Evolutionary conservation across 2,113 vertebrate genomes (phyloP).

Genomic region (Procavia capensis): DNA sequence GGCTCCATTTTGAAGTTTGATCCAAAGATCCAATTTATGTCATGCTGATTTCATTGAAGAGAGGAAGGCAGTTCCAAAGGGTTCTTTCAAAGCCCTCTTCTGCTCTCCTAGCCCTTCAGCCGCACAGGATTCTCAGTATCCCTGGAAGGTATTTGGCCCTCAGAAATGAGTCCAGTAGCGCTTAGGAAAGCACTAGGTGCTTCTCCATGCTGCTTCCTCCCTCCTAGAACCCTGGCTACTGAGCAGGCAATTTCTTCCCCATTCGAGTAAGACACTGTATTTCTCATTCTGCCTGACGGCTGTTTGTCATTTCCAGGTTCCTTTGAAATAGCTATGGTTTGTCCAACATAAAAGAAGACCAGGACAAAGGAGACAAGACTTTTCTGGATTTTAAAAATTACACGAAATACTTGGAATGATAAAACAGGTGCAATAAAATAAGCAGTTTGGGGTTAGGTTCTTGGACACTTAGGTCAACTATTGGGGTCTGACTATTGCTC

Average conservation of each 20-base stretch:
- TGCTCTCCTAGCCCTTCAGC: slow-evolving; percentile 39
- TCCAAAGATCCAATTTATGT: slow-evolving; percentile 81
- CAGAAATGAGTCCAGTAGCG: slow-evolving; percentile 65
- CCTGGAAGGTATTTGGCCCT: slow-evolving; percentile 71
- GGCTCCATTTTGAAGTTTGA: slow-evolving; percentile 83
- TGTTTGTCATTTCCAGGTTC: background rate
- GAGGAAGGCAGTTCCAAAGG: slow-evolving; percentile 65
- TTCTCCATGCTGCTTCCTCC: slow-evolving; percentile 16
- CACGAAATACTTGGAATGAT: background rate
- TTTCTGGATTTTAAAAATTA: background rate
- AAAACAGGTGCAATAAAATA: background rate
- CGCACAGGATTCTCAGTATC: slow-evolving; percentile 67
- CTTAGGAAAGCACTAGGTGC: slow-evolving; percentile 40
- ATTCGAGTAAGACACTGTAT: slow-evolving; percentile 6
- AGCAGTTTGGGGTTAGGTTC: background rate
- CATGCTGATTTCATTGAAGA: slow-evolving; percentile 80
- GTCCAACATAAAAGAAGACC: slow-evolving; percentile 45
- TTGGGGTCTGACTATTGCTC: background rate
- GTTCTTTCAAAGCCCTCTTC: background rate
- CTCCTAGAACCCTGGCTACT: background rate
- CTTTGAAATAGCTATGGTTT: slow-evolving; percentile 55
- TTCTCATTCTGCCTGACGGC: slow-evolving; percentile 13
- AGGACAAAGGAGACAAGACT: background rate
- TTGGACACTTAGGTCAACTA: background rate
- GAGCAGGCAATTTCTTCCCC: background rate